These are phyloP conservation scores for Psophia crepitans DNA, from an alignment of 2,113 vertebrate species.

Conservation along the genomic window DNA sequence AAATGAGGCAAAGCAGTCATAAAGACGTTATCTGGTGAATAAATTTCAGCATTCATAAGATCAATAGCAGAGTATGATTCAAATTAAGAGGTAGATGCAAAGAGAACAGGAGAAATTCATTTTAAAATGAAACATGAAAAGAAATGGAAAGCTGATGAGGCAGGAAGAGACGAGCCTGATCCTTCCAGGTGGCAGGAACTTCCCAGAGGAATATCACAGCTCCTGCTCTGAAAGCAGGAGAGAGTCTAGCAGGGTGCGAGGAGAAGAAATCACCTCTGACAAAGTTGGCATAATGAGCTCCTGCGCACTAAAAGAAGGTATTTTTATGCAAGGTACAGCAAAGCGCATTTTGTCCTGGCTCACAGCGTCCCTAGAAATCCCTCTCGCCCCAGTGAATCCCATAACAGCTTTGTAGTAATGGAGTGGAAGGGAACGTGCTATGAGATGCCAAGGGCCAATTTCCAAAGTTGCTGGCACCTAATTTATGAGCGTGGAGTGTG, in stretches of 20 bases:
- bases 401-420: not conserved
- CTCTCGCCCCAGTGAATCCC: not conserved
- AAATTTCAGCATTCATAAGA: not conserved
- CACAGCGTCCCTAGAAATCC: not conserved
- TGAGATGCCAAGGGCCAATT: conserved; percentile 25
- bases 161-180: not conserved
- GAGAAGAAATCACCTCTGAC: not conserved
- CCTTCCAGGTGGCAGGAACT: not conserved
- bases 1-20: conserved; percentile 16
- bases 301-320: not conserved
- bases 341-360: not conserved
- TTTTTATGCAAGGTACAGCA: not conserved
- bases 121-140: not conserved
- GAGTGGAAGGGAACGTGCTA: not conserved
- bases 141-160: not conserved
- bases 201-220: not conserved
- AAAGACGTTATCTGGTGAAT: conserved; percentile 28
- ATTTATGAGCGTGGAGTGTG: conserved; percentile 29
- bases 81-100: conserved; percentile 21
- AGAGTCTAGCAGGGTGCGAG: not conserved
- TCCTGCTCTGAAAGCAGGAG: not conserved
- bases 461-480: conserved; percentile 30
- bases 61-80: not conserved
- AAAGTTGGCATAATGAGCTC: not conserved
- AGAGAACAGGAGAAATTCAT: not conserved